Base-by-base conservation (phyloP, 2,888 invertebrate species). In the Hyppa rectilinea region DNA sequence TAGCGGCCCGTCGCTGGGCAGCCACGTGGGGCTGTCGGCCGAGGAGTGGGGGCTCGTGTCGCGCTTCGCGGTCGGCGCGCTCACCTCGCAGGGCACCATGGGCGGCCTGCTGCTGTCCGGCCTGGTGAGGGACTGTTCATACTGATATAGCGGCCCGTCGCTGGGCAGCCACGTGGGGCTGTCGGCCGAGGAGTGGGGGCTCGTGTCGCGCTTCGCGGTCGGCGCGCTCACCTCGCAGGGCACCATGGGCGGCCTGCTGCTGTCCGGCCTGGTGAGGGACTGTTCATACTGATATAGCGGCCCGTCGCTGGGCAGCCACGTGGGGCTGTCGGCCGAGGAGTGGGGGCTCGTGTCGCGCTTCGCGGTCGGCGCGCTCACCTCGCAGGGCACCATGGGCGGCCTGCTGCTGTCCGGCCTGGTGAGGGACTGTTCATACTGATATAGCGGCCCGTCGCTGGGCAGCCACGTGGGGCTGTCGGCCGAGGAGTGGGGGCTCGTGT, bases 371-470 rank as follows among this genome's bases (percentile, higher is more conserved):
- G 98, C 98, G 0, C 97, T 99, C 85, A 98, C 98, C 31, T 98
- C 99, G n/a, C 99, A 99, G 92, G 99, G 99, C 71, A 99, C 99
- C 4, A 98, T 99, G 96, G 99, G 99, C 26, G 98, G 99, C 17
- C 96, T 99, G 23, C 96, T 99, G 80, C 97, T 99, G 2, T 98
- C 98, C n/a, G 99, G 99, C 82, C 97, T 99, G 95, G 98, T 98
- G 92, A n/a, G n/a, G n/a, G n/a, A n/a, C n/a, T n/a, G n/a, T n/a
- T n/a, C n/a, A n/a, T n/a, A n/a, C n/a, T n/a, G n/a, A n/a, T n/a
- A n/a, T 0, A 71, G 61, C 55, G 85, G 78, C 0, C 65, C 83
- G 7, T 31, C 73, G 10, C 69, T 85, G 20, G 81, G 55, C 36
- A 34, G 64, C 0, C 69, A 67, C 60, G 83, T 83, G 76, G 85